phyloP scores from a whole-genome alignment of 2,113 vertebrate genomes.

The Penelope pileata region DNA sequence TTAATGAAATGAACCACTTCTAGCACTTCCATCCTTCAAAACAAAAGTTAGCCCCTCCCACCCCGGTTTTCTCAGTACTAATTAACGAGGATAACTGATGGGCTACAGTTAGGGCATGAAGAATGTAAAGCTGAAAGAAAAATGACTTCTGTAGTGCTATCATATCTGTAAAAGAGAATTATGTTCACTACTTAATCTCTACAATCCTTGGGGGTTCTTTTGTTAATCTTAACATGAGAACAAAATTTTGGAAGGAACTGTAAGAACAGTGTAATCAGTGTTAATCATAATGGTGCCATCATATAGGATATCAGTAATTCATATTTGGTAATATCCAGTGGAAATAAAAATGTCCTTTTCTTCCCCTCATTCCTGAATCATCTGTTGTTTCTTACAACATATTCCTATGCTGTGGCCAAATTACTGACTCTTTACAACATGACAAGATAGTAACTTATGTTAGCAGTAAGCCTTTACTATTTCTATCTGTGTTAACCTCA shows the following conservation, averaged over 20 bases:
- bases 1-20: not conserved
- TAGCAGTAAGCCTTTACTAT: not conserved
- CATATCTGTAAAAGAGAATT: not conserved
- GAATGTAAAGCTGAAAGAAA: not conserved
- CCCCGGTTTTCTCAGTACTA: not conserved
- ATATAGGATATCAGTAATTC: conserved; percentile 30
- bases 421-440: conserved; percentile 1
- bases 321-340: not conserved
- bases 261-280: not conserved
- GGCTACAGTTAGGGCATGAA: not conserved
- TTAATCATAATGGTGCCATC: not conserved
- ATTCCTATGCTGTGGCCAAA: conserved; percentile 25
- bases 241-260: not conserved
- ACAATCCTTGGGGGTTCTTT: not conserved
- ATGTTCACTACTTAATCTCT: not conserved
- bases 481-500: not conserved
- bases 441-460: conserved; percentile 19
- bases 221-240: not conserved
- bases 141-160: fast-evolving
- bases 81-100: not conserved
- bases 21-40: not conserved
- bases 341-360: not conserved
- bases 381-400: conserved; percentile 7
- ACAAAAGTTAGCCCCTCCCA: not conserved
- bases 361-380: conserved; percentile 12